Percentiles rank a stretch among this genome's conserved stretches.
These are phyloP conservation scores for Lymantria monacha DNA, from an alignment of 2,888 invertebrate genomes.

Conservation along the genomic window DNA sequence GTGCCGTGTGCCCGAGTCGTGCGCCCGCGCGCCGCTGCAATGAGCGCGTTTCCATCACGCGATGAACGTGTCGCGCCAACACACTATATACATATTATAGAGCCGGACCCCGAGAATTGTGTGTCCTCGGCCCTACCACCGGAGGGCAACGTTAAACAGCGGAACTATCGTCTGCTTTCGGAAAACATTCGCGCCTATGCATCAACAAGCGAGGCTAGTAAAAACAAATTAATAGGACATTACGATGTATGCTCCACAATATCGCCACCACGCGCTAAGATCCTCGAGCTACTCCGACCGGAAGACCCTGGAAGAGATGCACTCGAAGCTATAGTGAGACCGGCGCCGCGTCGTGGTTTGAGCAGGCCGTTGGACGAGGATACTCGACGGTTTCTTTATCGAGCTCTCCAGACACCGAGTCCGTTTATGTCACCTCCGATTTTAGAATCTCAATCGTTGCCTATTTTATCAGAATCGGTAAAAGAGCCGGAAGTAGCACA, in stretches of 20 bases:
- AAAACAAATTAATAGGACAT: conserved; percentile 62
- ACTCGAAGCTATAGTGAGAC: conserved; percentile 69
- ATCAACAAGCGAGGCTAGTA: conserved; percentile 62
- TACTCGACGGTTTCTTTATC: conserved; percentile 65
- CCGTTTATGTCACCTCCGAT: conserved; percentile 44
- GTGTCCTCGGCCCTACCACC: conserved; percentile 50
- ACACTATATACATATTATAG: conserved; percentile 56
- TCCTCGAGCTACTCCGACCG: conserved; percentile 66
- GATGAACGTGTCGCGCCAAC: conserved; percentile 41
- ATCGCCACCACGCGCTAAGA: conserved; percentile 63
- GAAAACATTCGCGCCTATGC: conserved; percentile 66
- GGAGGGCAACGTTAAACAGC: conserved; percentile 64
- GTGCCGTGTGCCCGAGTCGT: conserved; percentile 14
- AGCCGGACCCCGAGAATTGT: conserved; percentile 56
- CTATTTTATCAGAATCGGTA: conserved; percentile 9
- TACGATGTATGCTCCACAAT: conserved; percentile 60
- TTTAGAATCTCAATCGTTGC: conserved; percentile 38
- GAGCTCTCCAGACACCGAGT: conserved; percentile 61
- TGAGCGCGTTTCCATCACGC: conserved; percentile 46
- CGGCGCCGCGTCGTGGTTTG: conserved; percentile 63
- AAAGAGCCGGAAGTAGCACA: conserved; percentile 9
- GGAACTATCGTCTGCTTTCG: conserved; percentile 62
- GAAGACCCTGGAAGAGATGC: conserved; percentile 67
- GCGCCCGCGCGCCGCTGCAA: conserved; percentile 32
- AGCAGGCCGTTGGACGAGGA: conserved; percentile 67